These are phyloP conservation scores for Melanerpes formicivorus DNA, from an alignment of 2,113 vertebrate genomes.

Conservation along the genomic window DNA sequence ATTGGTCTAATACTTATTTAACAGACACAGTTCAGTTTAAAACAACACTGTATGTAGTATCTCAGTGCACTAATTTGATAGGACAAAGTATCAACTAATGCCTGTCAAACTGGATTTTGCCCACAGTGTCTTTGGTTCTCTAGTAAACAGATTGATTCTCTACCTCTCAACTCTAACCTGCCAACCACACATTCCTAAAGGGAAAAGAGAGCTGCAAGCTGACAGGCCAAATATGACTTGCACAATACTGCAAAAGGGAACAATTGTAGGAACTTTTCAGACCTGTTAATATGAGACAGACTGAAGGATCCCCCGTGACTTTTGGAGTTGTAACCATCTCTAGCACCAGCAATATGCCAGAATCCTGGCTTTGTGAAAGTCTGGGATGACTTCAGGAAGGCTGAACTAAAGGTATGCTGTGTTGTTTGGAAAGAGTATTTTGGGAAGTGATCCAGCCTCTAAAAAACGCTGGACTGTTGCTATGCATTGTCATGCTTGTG, in stretches of 20 bases:
- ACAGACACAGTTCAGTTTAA: constrained; percentile 2
- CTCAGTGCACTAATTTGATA: constrained; percentile 18
- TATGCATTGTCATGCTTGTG: constrained; percentile 28
- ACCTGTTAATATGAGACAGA: background rate
- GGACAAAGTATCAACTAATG: background rate
- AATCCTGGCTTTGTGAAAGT: background rate
- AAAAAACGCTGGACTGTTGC: constrained; percentile 26
- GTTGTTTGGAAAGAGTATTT: background rate
- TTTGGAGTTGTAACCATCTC: background rate
- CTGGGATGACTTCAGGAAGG: background rate
- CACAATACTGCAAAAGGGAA: constrained; percentile 31
- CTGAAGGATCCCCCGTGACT: background rate
- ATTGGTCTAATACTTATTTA: background rate
- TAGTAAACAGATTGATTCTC: background rate
- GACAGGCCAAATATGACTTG: constrained; percentile 33
- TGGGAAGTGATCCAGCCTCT: background rate
- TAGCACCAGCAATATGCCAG: constrained; percentile 22
- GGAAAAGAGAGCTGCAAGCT: constrained; percentile 7
- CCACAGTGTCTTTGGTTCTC: constrained; percentile 29
- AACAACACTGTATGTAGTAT: background rate
- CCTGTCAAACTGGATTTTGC: constrained; percentile 8
- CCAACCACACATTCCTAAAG: constrained; percentile 38
- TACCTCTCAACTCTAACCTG: constrained; percentile 37
- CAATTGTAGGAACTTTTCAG: constrained; percentile 7
- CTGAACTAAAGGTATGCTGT: background rate